Base-by-base conservation (phyloP, 2,888 invertebrate genomes). In the Melolontha melolontha region DNA sequence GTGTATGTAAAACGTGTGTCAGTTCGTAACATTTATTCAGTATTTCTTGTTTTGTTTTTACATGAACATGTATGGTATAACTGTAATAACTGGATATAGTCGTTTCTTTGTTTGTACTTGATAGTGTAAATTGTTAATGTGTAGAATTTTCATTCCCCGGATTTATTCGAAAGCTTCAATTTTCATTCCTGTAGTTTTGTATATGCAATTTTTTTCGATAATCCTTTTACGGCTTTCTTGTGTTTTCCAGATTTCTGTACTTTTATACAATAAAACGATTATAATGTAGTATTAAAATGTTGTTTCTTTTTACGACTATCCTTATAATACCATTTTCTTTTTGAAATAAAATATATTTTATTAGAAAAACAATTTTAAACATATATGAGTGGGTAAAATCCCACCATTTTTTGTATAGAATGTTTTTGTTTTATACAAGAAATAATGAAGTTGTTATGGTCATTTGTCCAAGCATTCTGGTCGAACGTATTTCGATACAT, bases 161-260 rank as follows among this genome's bases (percentile, higher is more conserved):
- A 68, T n/a, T 72, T 71, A 65, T 70, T 73, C 57, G 70, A 67
- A 70, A 66, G 66, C 73, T 72, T 67, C 71, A 69, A 75, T 74
- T 73, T 75, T 72, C 75, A 76, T 76, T 76, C 75, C 76, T 72
- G 71, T 72, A 73, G 71, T 67, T 67, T 65, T 71, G 68, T 70
- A 71, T 52, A 59, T 67, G 44, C 67, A 62, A 65, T 50, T 66
- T 69, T 71, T 67, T 70, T 70, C 72, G 72, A 64, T 62, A 51
- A 47, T 69, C 66, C 69, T 66, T 71, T 71, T 70, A 70, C 70
- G 71, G 74, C 70, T 65, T 71, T 70, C 73, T 70, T 73, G 74
- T 75, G 75, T 78, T 76, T 77, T 76, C 73, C 75, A 76, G 72
- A 75, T 75, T 77, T 77, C 73, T 77, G 78, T 78, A 78, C 78